Evolutionary conservation across 2,113 vertebrate species (phyloP).

Genomic region (Gobiocypris rarus): DNA sequence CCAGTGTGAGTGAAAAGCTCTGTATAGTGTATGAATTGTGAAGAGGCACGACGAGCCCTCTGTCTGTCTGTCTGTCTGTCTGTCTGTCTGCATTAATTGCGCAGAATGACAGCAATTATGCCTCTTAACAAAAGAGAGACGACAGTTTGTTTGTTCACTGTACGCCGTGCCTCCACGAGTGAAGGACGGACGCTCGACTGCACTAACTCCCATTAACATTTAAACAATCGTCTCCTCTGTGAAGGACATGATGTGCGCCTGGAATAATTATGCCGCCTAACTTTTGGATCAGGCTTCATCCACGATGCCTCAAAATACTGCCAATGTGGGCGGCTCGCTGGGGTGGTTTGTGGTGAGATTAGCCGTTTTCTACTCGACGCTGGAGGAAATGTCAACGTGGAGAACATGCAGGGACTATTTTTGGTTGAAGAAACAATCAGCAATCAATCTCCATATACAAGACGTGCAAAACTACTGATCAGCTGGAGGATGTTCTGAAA

Average conservation of each 20-base stretch:
- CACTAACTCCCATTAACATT: not conserved
- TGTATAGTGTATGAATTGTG: not conserved
- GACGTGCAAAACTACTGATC: not conserved
- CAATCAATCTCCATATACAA: not conserved
- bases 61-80: too few species aligned
- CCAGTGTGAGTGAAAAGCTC: too few species aligned
- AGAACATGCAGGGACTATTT: not conserved
- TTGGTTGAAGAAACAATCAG: not conserved
- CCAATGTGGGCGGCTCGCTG: not conserved
- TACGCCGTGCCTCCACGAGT: not conserved
- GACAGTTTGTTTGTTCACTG: not conserved
- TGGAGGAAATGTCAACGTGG: not conserved
- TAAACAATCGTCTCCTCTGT: slow-evolving; percentile 2
- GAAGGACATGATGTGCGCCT: not conserved
- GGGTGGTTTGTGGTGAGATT: not conserved
- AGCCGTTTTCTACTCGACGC: not conserved
- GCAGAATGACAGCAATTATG: slow-evolving; percentile 16
- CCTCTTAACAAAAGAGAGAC: slow-evolving; percentile 1
- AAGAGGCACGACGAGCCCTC: not conserved
- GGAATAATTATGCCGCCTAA: not conserved
- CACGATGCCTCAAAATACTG: slow-evolving; percentile 11
- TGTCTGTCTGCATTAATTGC: not conserved
- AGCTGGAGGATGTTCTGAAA: too few species aligned
- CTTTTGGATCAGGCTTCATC: not conserved
- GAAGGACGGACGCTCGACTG: not conserved